Evolutionary conservation across 1,140 invertebrate genomes (phyloP), one percentile per base, ranked within the genome.

Genomic region (Bradysia coprophila): DNA sequence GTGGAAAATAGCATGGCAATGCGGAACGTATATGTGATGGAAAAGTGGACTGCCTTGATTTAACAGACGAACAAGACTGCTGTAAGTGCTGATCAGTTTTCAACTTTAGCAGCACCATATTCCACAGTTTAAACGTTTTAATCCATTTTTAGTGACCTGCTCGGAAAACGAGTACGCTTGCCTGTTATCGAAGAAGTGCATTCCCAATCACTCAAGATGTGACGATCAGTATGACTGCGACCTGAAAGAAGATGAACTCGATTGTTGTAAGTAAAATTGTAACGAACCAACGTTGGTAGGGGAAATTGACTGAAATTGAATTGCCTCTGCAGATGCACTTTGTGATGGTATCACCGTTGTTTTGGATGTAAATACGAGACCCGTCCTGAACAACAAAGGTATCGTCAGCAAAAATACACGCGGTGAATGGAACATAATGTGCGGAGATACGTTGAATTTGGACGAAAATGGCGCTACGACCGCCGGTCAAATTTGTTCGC

Each of bases 61-160:
- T 64, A 19, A 72, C 72, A 19, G 87, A 90, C 59, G 85, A 90
- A 61, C 56, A 68, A 39, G 59, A 75, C 50, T 90, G 81, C 52
- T 63, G 73, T 77, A 57, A 56, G 59, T 45, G 31, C 21, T n/a
- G n/a, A n/a, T n/a, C n/a, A n/a, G n/a, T n/a, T n/a, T n/a, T n/a
- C n/a, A n/a, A n/a, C n/a, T n/a, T n/a, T n/a, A n/a, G n/a, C n/a
- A n/a, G n/a, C n/a, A n/a, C n/a, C n/a, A n/a, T n/a, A n/a, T n/a
- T n/a, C n/a, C n/a, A n/a, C n/a, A n/a, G n/a, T n/a, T n/a, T n/a
- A n/a, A n/a, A n/a, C n/a, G n/a, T n/a, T n/a, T n/a, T n/a, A n/a
- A n/a, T n/a, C n/a, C 11, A 22, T 22, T 28, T 32, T 32, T 16
- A 40, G 32, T 28, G 19, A 43, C 15, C 9, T 43, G 37, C 37